Evolutionary conservation across 2,888 invertebrate genomes (phyloP).

Genomic region (Ophion ventricosus): DNA sequence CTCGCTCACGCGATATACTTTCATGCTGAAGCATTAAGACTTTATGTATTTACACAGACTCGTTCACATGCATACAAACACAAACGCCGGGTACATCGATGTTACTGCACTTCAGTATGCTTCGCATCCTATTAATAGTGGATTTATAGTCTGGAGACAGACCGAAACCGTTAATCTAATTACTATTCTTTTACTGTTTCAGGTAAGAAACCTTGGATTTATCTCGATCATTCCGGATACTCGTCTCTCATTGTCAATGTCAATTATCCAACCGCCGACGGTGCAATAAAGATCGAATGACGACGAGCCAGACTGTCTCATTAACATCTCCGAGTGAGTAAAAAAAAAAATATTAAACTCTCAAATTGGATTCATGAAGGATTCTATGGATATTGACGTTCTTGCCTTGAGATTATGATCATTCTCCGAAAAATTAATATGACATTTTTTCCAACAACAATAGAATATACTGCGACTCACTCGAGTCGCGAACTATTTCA

Average conservation of each 20-base stretch:
- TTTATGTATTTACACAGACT: constrained; percentile 8
- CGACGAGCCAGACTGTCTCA: background rate
- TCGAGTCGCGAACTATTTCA: no score
- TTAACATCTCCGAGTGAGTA: constrained; percentile 20
- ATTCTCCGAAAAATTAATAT: no score
- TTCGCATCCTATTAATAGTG: constrained; percentile 1
- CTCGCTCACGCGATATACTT: constrained; percentile 43
- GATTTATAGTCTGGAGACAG: constrained; percentile 5
- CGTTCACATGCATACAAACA: background rate
- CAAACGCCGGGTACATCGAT: background rate
- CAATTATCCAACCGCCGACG: background rate
- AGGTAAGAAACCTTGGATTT: constrained; percentile 73
- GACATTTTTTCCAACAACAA: no score
- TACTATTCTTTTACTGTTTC: constrained; percentile 72
- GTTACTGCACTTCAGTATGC: constrained; percentile 20
- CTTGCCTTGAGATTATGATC: no score
- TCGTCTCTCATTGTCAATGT: background rate
- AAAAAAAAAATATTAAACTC: background rate
- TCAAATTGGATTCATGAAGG: background rate
- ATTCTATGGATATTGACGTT: background rate
- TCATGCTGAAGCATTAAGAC: constrained; percentile 37
- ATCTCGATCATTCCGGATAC: constrained; percentile 3
- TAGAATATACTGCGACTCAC: no score
- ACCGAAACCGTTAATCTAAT: constrained; percentile 52
- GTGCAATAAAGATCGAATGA: background rate